phyloP scores from a whole-genome alignment of 2,888 invertebrate genomes.

The Orthosia gracilis region DNA sequence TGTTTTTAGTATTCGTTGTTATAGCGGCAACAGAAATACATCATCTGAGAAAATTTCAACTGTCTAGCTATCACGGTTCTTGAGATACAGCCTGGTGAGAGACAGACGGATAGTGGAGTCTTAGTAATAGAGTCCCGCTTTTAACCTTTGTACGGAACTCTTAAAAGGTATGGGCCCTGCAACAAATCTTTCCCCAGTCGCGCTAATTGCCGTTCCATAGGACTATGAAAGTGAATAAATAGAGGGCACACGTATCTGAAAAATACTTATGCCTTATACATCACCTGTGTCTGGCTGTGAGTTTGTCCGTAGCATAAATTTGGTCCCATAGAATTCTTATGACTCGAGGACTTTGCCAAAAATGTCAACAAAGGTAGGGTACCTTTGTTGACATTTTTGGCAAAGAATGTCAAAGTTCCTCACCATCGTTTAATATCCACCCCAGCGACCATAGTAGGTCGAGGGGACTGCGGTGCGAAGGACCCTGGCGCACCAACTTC shows the following conservation, averaged over 20 bases:
- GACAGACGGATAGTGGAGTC: too few relatives aligned
- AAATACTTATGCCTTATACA: background rate
- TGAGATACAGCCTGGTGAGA: too few relatives aligned
- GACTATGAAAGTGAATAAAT: background rate
- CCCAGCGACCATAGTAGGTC: conserved; percentile 70
- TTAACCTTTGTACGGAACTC: too few relatives aligned
- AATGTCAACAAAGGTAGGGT: too few relatives aligned
- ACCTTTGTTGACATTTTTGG: background rate
- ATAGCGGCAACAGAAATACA: too few relatives aligned
- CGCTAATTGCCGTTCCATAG: background rate
- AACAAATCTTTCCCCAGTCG: background rate
- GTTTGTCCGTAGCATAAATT: background rate
- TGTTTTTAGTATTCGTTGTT: too few relatives aligned
- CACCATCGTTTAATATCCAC: conserved; percentile 80
- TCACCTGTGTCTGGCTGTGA: background rate
- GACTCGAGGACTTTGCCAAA: background rate
- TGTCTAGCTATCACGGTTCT: too few relatives aligned
- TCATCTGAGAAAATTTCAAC: too few relatives aligned
- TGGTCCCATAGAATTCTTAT: background rate
- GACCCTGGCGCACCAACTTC: conserved; percentile 69
- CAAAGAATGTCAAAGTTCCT: conserved; percentile 15
- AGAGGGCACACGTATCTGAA: background rate
- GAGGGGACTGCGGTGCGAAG: conserved; percentile 75
- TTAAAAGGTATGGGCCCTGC: too few relatives aligned
- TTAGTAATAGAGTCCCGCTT: too few relatives aligned